Base-by-base conservation (phyloP, 2,113 vertebrate species). In the Rhinoderma darwinii region DNA sequence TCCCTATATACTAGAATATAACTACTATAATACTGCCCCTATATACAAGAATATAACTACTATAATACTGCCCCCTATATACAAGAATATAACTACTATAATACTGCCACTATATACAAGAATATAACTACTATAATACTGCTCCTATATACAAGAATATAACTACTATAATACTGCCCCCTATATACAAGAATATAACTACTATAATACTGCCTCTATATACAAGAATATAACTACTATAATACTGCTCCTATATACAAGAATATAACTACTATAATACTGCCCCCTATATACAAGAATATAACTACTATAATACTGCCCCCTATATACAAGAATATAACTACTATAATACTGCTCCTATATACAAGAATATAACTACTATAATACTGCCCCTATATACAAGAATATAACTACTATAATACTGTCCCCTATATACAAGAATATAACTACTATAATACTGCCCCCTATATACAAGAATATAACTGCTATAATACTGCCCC, bases 111-210 rank as follows among this genome's bases (percentile, higher is more conserved):
- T 70, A 20, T 70, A 2, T 70, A 37, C 32, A 70, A 37, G 32
- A 37, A 70, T 70, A 37, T 37, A 20, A 70, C 32, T 70, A 70
- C 30, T 70, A 35, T 37, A 70, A 70, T 37, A 70, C 66, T 70
- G 32, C 66, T 7, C 32, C 66, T 37, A 37, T 70, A 14, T 70
- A 66, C 66, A 35, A 70, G 66, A 70, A 70, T 70, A 70, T 70
- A 70, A 70, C 66, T 66, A 70, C 66, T 70, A 70, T 70, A 70
- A 70, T 37, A 70, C 66, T 70, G 66, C 12, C 61, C 2, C 66
- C 32, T 35, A 68, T 68, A 4, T 68, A 68, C 66, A 68, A 37
- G 66, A 68, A 68, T 35, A 68, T 68, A 68, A 68, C 66, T 68
- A 68, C n/a, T 59, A 59, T 61, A 61, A 61, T 61, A 61, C n/a